Base-by-base conservation (phyloP, 2,113 vertebrate genomes). In the Jacana jacana region DNA sequence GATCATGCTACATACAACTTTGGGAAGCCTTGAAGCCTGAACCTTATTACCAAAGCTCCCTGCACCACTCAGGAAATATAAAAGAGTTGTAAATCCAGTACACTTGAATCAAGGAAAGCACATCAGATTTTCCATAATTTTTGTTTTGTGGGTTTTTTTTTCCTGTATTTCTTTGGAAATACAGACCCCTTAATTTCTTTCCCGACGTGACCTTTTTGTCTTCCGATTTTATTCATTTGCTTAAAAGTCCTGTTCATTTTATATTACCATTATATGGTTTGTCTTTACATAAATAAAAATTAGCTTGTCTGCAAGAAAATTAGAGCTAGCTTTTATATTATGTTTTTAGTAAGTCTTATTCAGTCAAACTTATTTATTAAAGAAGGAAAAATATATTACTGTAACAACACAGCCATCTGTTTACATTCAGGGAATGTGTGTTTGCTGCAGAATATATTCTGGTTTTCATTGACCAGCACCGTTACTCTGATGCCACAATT, bases 21-120 rank as follows among this genome's bases (percentile, higher is more conserved):
- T 64, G 44, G 15, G 52, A 88, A 92, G 58, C 30, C 35, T 33
- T 40, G 18, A 68, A 64, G 57, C 10, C 42, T 51, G 18, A 5
- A n/a, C 14, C 7, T 64, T 20, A 14, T 61, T 52, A 49, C 11
- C 30, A 88, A 27, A 44, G 19, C 35, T 83, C 31, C 6, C 11
- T 40, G 14, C 0, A 1, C 14, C 6, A 0, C 39, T 75, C 4
- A 13, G 25, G 37, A 63, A 48, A n/a, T 25, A 75, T 1, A 7
- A 66, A 16, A 1, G 3, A 79, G 17, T 12, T 68, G 17, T 49
- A 81, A 85, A 75, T 37, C 28, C 28, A 44, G 9, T 25, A 23
- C 28, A 60, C 30, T 0, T 35, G 4, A 58, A 60, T 55, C 27
- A 35, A 82, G 39, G 30, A 71, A 80, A 86, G 12, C 2, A 60